Evolutionary conservation across 2,888 invertebrate genomes (phyloP).

Genomic region (Argynnis bischoffii): DNA sequence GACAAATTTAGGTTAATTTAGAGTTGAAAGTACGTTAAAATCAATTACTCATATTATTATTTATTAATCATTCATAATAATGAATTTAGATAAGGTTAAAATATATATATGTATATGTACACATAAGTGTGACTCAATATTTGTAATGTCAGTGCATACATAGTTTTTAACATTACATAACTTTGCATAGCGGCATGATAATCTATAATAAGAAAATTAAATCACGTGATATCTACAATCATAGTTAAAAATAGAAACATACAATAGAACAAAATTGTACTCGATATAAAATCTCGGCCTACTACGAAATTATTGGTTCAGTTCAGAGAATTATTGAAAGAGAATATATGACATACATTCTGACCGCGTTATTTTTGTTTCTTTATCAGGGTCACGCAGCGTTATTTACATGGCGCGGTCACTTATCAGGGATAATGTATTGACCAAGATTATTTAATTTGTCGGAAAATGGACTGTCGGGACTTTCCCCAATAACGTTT

Average conservation of each 20-base stretch:
- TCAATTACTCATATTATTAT: too few relatives aligned
- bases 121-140: too few relatives aligned
- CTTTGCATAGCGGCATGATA: neutral
- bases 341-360: constrained; percentile 47
- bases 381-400: constrained; percentile 68
- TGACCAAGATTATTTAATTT: constrained; percentile 26
- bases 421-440: constrained; percentile 39
- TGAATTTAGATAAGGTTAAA: too few relatives aligned
- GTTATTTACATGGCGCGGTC: constrained; percentile 47
- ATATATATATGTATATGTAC: too few relatives aligned
- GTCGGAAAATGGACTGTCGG: constrained; percentile 9
- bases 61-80: too few relatives aligned
- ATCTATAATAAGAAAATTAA: constrained; percentile 3
- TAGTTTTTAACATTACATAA: too few relatives aligned
- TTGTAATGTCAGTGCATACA: too few relatives aligned
- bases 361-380: constrained; percentile 71
- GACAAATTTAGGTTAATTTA: too few relatives aligned
- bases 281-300: constrained; percentile 23
- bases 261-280: constrained; percentile 29
- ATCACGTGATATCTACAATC: constrained; percentile 15
- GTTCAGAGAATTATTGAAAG: constrained; percentile 55
- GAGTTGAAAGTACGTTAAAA: too few relatives aligned
- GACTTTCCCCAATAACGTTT: constrained; percentile 1
- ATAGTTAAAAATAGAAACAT: constrained; percentile 32
- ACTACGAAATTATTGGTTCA: constrained; percentile 45